Evolutionary conservation across 1,140 invertebrate genomes (phyloP), one percentile per base, ranked within the genome.

Genomic region (Eupeodes corollae): DNA sequence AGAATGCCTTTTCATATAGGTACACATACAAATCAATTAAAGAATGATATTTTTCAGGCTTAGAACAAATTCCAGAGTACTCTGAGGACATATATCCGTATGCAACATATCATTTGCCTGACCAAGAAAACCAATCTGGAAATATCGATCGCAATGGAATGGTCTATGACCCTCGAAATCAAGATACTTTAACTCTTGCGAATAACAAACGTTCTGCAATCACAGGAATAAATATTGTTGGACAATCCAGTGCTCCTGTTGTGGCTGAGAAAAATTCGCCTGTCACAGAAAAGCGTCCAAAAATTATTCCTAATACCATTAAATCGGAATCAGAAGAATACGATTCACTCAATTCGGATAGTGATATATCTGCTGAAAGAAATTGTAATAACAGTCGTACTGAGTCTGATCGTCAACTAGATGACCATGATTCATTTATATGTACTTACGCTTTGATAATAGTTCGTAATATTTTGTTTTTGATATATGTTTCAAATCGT

Each of bases 51-150:
- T 26, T 26, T 26, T 69, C 67, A 58, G 69, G 67, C 44, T 61
- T 74, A 54, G 75, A 77, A 58, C 67, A 74, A 44, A 75, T 76
- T 57, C 75, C 75, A 53, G 75, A 77, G 59, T 77, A 75, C 67
- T 75, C 75, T 34, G 76, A 79, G 65, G 77, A 79, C 54, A 78
- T 78, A 59, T 79, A 78, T 66, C 77, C 77, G 19, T 79, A 79
- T 61, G 77, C 77, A 43, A 79, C 76, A 48, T 78, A 79, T 63
- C 74, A 79, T 67, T 70, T 79, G 53, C 71, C 75, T 47, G 73
- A 76, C 58, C 73, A 75, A 60, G 73, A 76, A 60, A 75, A 74
- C 47, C 54, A 57, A 49, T 54, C 61, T 8, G 55, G 48, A 41
- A 63, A 62, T 46, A 54, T 56, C n/a, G 54, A 45, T 50, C 56